Base-by-base conservation (phyloP, 2,113 vertebrate species). In the Amphiprion ocellaris region DNA sequence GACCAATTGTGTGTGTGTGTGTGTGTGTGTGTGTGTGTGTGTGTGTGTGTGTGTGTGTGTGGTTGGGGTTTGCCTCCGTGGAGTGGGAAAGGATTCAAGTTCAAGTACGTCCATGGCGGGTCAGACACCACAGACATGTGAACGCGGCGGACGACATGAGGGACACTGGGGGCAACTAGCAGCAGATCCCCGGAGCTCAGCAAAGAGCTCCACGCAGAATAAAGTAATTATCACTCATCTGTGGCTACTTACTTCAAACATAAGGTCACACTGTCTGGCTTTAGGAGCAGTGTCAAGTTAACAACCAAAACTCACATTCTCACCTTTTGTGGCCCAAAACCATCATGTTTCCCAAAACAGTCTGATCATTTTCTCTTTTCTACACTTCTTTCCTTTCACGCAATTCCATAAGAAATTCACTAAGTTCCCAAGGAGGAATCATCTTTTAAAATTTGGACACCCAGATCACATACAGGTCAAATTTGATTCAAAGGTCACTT, bases 41-140 rank as follows among this genome's bases (percentile, higher is more conserved):
- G 95, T 95, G 96, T 94, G 94, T 94, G 94, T 92, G 95, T 28
- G 94, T 93, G 95, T 95, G 95, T 95, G 94, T 96, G 95, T 95
- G 96, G 95, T 94, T 96, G 95, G 95, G 33, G 95, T 94, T 96
- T 97, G 96, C 96, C 96, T 96, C 95, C 94, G 94, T 95, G 95
- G 94, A 96, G 96, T 95, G 94, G 95, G 95, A 95, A 96, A 96
- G 96, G 95, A 96, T 96, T 96, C 96, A 97, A 97, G 97, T 98
- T 98, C 96, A 98, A 97, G 97, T 97, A 93, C 94, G 96, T 95
- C 96, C 95, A 96, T 96, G 96, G 15, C 71, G 95, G 95, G 94
- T 95, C 95, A 95, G 95, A 95, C 95, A 95, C 69, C 69, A 54
- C 69, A 81, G 63, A 60, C 47, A 94, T 94, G 60, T 60, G 60